A percentile compares a stretch with the other conserved stretches of the same genome.
Evolutionary conservation across 2,113 vertebrate species (phyloP).

Genomic region (Barnardius zonarius): DNA sequence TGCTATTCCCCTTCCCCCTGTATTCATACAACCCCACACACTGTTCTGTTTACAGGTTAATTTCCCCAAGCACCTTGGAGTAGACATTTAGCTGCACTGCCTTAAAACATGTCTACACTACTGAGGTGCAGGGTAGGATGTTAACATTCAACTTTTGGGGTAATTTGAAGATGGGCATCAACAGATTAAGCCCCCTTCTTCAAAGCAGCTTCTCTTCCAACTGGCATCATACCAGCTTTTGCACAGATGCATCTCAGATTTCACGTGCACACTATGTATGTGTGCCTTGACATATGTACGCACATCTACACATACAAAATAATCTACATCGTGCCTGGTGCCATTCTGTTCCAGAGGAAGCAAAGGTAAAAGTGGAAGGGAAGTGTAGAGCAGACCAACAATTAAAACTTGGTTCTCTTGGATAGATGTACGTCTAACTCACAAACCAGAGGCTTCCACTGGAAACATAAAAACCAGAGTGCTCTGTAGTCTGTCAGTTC

Average conservation of each 20-base stretch:
- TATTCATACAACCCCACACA: not conserved
- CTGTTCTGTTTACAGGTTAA: not conserved
- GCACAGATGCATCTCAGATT: not conserved
- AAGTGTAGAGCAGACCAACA: not conserved
- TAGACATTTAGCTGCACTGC: not conserved
- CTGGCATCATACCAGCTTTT: not conserved
- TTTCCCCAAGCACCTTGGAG: not conserved
- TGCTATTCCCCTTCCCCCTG: not conserved
- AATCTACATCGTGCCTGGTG: not conserved
- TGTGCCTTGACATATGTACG: not conserved
- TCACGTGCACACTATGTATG: not conserved
- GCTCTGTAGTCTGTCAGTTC: conserved; percentile 47
- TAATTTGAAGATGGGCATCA: not conserved
- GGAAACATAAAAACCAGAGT: not conserved
- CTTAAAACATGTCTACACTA: not conserved
- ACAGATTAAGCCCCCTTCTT: not conserved
- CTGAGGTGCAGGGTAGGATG: not conserved
- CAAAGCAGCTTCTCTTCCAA: not conserved
- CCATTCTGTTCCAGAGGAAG: not conserved
- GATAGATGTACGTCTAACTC: not conserved
- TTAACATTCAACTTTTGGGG: not conserved
- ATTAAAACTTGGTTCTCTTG: not conserved
- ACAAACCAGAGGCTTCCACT: conserved; percentile 8
- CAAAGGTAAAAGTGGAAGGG: not conserved
- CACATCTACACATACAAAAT: not conserved